Percentiles rank a stretch among this genome's conserved stretches.
These are phyloP conservation scores for Cynoglossus semilaevis DNA, from an alignment of 2,113 vertebrate species.

Conservation along the genomic window DNA sequence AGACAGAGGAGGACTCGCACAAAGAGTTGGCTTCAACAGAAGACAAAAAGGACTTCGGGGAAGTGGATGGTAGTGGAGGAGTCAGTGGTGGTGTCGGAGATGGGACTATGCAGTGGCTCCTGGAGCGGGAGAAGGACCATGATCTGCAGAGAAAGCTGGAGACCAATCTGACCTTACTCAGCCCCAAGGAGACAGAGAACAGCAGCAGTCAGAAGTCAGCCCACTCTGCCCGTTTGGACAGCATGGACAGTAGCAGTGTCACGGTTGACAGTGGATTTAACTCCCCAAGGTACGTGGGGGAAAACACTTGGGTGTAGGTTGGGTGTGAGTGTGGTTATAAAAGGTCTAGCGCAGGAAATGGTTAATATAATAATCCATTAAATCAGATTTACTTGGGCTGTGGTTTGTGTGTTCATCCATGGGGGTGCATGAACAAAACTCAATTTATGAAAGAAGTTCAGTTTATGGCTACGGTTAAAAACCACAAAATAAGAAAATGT, in stretches of 20 bases:
- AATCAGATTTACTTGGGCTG: too few species aligned
- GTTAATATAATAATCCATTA: too few species aligned
- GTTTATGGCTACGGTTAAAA: too few species aligned
- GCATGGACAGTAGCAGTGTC: constrained; percentile 99
- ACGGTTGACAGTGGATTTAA: constrained; percentile 99
- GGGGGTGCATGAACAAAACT: too few species aligned
- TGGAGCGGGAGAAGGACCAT: constrained; percentile 93
- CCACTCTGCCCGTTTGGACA: constrained; percentile 95
- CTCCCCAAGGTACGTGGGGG: constrained; percentile 91
- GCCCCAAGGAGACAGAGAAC: constrained; percentile 94
- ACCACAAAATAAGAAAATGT: too few species aligned
- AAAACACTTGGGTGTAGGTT: background rate
- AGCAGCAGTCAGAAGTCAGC: constrained; percentile 92
- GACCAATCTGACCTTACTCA: constrained; percentile 93
- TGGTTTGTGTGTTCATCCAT: too few species aligned
- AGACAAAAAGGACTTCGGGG: constrained; percentile 75
- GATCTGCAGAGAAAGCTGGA: constrained; percentile 96
- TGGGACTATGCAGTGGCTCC: constrained; percentile 97
- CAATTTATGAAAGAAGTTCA: too few species aligned
- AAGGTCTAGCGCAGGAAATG: too few species aligned
- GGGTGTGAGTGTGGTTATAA: too few species aligned
- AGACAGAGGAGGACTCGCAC: constrained; percentile 81
- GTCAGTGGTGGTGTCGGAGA: constrained; percentile 81
- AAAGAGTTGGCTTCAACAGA: constrained; percentile 84
- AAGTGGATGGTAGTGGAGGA: constrained; percentile 77